Evolutionary conservation across 2,888 invertebrate species (phyloP).

Genomic region (Polia nebulosa): DNA sequence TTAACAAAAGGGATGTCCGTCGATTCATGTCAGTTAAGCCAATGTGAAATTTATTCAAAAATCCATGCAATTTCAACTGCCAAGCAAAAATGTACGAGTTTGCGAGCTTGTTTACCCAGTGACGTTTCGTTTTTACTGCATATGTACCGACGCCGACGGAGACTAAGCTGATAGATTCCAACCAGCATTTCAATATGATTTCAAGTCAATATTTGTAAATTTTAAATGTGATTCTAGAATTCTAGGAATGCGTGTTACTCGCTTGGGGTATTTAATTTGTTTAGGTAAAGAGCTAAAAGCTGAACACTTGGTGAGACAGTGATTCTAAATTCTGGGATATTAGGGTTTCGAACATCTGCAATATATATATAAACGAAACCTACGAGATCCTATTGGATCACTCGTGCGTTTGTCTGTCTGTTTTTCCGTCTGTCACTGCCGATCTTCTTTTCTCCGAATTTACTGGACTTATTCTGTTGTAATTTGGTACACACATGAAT

Average conservation of each 20-base stretch:
- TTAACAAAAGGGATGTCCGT: slow-evolving; percentile 49
- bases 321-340: not conserved
- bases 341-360: no score
- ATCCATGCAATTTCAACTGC: slow-evolving; percentile 47
- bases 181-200: slow-evolving; percentile 17
- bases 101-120: slow-evolving; percentile 44
- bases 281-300: not conserved
- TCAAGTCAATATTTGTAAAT: slow-evolving; percentile 24
- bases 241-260: not conserved
- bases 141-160: not conserved
- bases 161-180: slow-evolving; percentile 23
- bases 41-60: slow-evolving; percentile 55
- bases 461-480: no score
- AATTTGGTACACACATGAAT: no score
- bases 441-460: no score
- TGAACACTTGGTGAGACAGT: not conserved
- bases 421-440: no score
- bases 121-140: slow-evolving; percentile 39
- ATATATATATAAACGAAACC: no score
- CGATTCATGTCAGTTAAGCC: slow-evolving; percentile 45
- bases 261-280: not conserved
- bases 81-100: slow-evolving; percentile 41
- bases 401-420: no score
- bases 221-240: not conserved
- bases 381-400: no score